Evolutionary conservation across 2,888 invertebrate genomes (phyloP), one percentile per base, ranked within the genome.

Genomic region (Dicranocentrus wangi): DNA sequence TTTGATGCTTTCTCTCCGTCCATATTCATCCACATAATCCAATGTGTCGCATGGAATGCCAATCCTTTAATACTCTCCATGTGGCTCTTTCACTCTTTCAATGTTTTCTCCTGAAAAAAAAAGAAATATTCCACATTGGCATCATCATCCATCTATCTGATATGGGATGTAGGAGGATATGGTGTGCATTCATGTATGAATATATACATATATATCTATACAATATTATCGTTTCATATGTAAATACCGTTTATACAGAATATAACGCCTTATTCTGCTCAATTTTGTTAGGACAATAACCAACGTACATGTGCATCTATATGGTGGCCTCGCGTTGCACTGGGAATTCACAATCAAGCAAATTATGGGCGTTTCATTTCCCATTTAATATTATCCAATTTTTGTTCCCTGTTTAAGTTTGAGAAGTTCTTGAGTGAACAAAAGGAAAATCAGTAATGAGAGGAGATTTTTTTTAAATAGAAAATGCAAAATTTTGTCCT

Each of bases 21-120:
- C 71, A 65, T 71, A 78, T 78, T 78, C 78, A 78, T 77, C 58
- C 25, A 77, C 19, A 71, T 71, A 78, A 78, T 71, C 78, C 78
- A 71, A 78, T 78, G 71, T 78, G 71, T 78, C 78, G 65, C 71
- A 23, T 63, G 78, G 78, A 78, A 71, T 78, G 71, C 66, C 78
- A 78, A 78, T 70, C 78, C 71, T 78, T 78, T 78, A 78, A 78
- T 78, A 66, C 71, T 70, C 66, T 55, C 53, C 65, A 65, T 78
- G 53, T 58, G 32, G 32, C 5, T 32, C 39, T 32, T 21, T 47
- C 53, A 55, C 58, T 27, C 68, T 68, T 42, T 75, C 58, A 32
- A 13, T 32, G 28, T 15, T 28, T 61, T 61, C 32, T 61, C 19
- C 32, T 17, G 8, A n/a, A 47, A 15, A 55, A 19, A 55, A 23